These are phyloP conservation scores for Nematostella vectensis DNA, from an alignment of 92 coral and sea anemone genomes.

Conservation along the genomic window DNA sequence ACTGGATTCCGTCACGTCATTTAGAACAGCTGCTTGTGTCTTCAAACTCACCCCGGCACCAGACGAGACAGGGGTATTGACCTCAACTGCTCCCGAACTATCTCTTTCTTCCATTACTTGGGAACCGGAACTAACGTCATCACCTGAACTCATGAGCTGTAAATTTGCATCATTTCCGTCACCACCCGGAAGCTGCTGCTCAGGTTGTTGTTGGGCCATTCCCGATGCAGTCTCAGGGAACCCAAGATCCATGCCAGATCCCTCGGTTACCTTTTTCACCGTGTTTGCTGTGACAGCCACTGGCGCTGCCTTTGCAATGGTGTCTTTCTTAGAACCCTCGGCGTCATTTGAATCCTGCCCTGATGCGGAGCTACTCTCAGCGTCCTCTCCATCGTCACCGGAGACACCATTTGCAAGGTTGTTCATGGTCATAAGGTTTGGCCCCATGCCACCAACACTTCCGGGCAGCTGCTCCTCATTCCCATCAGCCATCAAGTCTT, in stretches of 20 bases:
- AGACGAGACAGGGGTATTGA: background rate
- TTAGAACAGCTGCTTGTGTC: slow-evolving; percentile 56
- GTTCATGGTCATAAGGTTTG: slow-evolving; percentile 85
- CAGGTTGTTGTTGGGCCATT: slow-evolving; percentile 4
- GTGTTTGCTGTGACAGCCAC: slow-evolving; percentile 3
- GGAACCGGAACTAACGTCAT: slow-evolving; percentile 37
- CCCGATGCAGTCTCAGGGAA: slow-evolving; percentile 28
- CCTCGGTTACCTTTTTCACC: slow-evolving; percentile 13
- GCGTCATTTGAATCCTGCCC: slow-evolving; percentile 51
- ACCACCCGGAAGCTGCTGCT: slow-evolving; percentile 51
- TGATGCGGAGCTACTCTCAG: slow-evolving; percentile 10
- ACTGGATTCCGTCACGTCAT: slow-evolving; percentile 43
- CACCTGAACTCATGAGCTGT: slow-evolving; percentile 44
- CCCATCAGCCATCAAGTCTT: slow-evolving; percentile 5
- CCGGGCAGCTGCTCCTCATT: slow-evolving; percentile 81
- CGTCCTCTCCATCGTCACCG: slow-evolving; percentile 20
- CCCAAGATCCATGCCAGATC: slow-evolving; percentile 37
- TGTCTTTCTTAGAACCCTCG: slow-evolving; percentile 11
- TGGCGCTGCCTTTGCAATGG: slow-evolving; percentile 13
- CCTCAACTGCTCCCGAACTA: slow-evolving; percentile 16
- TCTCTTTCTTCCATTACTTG: slow-evolving; percentile 16
- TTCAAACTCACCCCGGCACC: slow-evolving; percentile 2
- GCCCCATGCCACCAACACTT: slow-evolving; percentile 85
- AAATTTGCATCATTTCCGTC: slow-evolving; percentile 31
- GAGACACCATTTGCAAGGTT: slow-evolving; percentile 59